Base-by-base conservation (phyloP, 1,140 invertebrate species). In the Drosophila ogumai region DNA sequence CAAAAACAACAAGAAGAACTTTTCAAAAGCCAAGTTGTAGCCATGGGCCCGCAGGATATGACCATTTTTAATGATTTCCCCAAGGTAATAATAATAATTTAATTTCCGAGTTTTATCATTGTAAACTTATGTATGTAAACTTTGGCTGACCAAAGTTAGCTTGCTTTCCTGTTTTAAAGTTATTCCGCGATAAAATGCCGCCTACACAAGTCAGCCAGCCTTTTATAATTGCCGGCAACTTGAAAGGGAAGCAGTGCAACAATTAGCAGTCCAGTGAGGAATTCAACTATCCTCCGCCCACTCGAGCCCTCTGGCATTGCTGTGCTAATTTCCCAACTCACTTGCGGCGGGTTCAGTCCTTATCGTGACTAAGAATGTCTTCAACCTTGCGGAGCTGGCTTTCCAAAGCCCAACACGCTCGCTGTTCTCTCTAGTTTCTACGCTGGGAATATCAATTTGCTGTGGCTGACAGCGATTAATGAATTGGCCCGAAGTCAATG, bases 381-480 rank as follows among this genome's bases (percentile, higher is more conserved):
- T 17, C 0, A 34, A 34, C 34, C 34, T 34, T 31, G 25, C 38
- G 5, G 1, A 6, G 12, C 8, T 64, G 3, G 28, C 58, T 68
- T 64, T 64, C 46, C 41, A 63, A 10, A 46, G 2, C 32, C 10
- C n/a, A 17, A n/a, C 10, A 25, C 28, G 4, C 17, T 31, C n/a
- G 6, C 1, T 12, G 31, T 25, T 25, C 40, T 59, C 9, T 34
- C 1, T 19, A 17, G 25, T 40, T 19, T 34, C 34, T 19, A 40
- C 22, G 25, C 36, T 56, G 41, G 36, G 31, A 55, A 74, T 64
- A 74, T 75, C 72, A 75, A 64, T 56, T 57, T 57, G 25, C 15
- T 19, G 36, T 28, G 17, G 31, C 54, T 44, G 72, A 75, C 73
- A 75, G 72, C 52, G 34, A 32, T 56, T 75, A 66, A 75, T 75